Base-by-base conservation (phyloP, 2,113 vertebrate genomes). In the Trichomycterus rosablanca region DNA sequence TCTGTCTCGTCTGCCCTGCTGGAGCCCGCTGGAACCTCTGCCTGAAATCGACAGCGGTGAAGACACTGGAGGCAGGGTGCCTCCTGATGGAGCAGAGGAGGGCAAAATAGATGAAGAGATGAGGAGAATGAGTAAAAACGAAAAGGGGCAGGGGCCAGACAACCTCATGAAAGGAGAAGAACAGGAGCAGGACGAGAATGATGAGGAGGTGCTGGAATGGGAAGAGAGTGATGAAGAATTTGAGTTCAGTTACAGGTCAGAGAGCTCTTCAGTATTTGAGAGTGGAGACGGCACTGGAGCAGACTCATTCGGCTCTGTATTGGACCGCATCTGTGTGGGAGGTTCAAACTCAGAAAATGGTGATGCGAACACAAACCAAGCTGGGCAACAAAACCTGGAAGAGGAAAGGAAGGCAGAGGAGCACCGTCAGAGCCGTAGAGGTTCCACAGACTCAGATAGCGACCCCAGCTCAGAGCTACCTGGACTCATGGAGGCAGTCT, bases 41-140 rank as follows among this genome's bases (percentile, higher is more conserved):
- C 84, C 82, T 0, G 86, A 90, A 72, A 83, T 89, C 51, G 82
- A 86, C 68, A 66, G 49, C 1, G 80, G 77, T 2, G 82, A 86
- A 2, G 80, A 87, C 12, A 76, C 73, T 12, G 84, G 72, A 1
- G 83, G 85, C 2, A 87, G 92, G 1, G 92, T 93, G 35, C 92
- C 94, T 11, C 94, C 92, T 0, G 94, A 97, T 7, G 94, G 94
- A 1, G 92, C 92, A 0, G 93, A 96, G 77, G 82, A 88, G 37
- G 63, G 76, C 1, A 75, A 75, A 58, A 53, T 80, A 68, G 79
- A 80, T 24, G 84, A 84, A 40, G 88, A 79, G 35, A 64, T 68
- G 0, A 51, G 73, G 3, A 65, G 61, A 3, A 70, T 70, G 64
- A 68, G 43, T 7, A 77, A 82, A 0, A 42, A 51, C 1, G 28